Base-by-base conservation (phyloP, 2,113 vertebrate species). In the Spea bombifrons region DNA sequence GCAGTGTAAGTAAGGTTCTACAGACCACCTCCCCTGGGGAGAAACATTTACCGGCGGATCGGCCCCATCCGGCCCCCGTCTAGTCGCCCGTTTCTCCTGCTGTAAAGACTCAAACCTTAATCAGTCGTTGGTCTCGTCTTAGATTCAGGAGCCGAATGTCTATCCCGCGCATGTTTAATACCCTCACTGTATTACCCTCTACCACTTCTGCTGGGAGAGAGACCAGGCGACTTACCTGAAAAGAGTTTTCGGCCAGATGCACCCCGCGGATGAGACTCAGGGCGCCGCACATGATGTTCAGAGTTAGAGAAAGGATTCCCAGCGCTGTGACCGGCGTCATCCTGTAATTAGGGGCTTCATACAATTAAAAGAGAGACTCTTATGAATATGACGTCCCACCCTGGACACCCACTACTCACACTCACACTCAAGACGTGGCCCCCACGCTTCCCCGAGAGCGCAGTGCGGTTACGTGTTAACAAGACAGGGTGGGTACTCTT, bases 281-380 rank as follows among this genome's bases (percentile, higher is more conserved):
- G 44, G 97, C 94, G 0, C 94, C 94, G 73, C 97, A 99, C 95
- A 98, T 91, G 87, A 99, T 99, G 89, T 96, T 99, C 65, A 99
- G 93, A 49, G 97, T 86, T 0, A 99, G 91, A 0, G 96, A 97
- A 8, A 99, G 93, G 82, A 99, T 90, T 1, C 97, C 97, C 53
- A 95, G 82, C 0, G 93, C 86, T 0, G 94, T 93, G 84, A 98
- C 94, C 0, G 90, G 95, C 76, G 95, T 90, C 84, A 99, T 90
- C 81, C 95, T 92, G 82, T 93, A 89, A 66, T 83, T 90, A 46
- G 90, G 90, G 70, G 85, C 97, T 96, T 78, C 1, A 76, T 47
- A 70, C 70, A n/a, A 68, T 12, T 49, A 2, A 45, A 4, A 0
- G 3, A 16, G 8, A 8, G 16, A 4, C 80, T 66, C 80, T 66